A percentile compares a stretch with the other conserved stretches of the same genome.
phyloP scores from a whole-genome alignment of 2,113 vertebrate species.

The Sinocyclocheilus rhinocerous region DNA sequence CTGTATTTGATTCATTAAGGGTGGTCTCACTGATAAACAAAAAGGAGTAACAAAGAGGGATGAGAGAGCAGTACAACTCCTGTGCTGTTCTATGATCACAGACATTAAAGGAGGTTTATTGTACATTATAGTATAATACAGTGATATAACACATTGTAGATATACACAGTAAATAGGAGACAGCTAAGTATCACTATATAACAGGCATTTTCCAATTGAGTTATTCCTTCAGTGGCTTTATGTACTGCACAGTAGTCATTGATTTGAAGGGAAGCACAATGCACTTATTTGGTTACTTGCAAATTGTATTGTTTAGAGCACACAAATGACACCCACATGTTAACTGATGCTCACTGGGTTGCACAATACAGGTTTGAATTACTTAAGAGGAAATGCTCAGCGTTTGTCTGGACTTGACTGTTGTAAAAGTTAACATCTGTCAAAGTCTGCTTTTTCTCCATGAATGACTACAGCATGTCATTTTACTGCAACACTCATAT shows the following conservation, averaged over 20 bases:
- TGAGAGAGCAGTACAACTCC: neutral
- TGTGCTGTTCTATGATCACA: neutral
- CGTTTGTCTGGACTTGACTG: slow-evolving; percentile 58
- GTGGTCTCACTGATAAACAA: slow-evolving; percentile 28
- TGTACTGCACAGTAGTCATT: neutral
- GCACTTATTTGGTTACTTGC: neutral
- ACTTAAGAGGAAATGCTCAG: slow-evolving; percentile 25
- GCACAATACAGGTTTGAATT: neutral
- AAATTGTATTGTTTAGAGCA: neutral
- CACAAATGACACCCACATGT: neutral
- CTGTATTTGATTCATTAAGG: neutral
- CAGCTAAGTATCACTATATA: neutral
- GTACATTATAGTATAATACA: neutral
- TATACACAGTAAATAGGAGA: neutral
- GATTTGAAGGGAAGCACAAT: neutral
- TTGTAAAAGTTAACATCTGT: slow-evolving; percentile 63
- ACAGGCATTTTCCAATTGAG: too few relatives aligned
- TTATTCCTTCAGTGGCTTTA: too few relatives aligned
- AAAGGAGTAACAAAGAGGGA: neutral
- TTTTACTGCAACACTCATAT: neutral
- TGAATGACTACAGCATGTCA: neutral
- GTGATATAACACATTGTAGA: neutral
- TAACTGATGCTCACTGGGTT: neutral
- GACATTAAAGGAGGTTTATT: slow-evolving; percentile 18
- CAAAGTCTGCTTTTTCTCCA: slow-evolving; percentile 55